Conservation (phyloP, 2,888 invertebrate species). For the Tetragnatha montana region DNA sequence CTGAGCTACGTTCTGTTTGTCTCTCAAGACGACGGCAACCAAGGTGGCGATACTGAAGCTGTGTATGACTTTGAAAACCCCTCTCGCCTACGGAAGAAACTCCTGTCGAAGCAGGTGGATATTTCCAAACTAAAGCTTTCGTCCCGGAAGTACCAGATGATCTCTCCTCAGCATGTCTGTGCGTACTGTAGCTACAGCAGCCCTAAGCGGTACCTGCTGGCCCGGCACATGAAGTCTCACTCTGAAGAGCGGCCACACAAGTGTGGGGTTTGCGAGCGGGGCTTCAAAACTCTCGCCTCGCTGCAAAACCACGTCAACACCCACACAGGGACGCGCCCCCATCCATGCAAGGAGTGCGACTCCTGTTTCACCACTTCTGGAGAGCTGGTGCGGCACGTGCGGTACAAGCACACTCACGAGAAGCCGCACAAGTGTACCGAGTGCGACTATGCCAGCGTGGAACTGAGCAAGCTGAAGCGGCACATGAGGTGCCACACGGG, state of each 20-base stretch:
- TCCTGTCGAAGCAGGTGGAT: slow-evolving; percentile 78
- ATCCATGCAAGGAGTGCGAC: slow-evolving; percentile 90
- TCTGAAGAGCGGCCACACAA: slow-evolving; percentile 95
- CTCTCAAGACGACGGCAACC: slow-evolving; percentile 78
- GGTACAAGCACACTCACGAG: slow-evolving; percentile 96
- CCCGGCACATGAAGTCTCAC: slow-evolving; percentile 96
- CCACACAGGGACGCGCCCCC: slow-evolving; percentile 94
- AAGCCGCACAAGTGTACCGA: slow-evolving; percentile 98
- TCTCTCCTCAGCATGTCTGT: slow-evolving; percentile 86
- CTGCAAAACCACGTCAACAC: slow-evolving; percentile 97
- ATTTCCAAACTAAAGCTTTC: slow-evolving; percentile 78
- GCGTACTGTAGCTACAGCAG: slow-evolving; percentile 95
- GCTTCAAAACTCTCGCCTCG: slow-evolving; percentile 94
- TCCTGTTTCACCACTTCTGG: slow-evolving; percentile 87
- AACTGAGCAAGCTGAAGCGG: slow-evolving; percentile 93
- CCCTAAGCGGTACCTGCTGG: slow-evolving; percentile 89
- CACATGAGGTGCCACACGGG: slow-evolving; percentile 96
- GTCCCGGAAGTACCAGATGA: slow-evolving; percentile 81
- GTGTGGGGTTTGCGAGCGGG: slow-evolving; percentile 93
- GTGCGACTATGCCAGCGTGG: slow-evolving; percentile 97
- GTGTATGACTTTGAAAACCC: slow-evolving; percentile 86
- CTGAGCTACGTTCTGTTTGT: slow-evolving; percentile 92
- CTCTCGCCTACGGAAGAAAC: slow-evolving; percentile 76
- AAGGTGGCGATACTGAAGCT: slow-evolving; percentile 80
- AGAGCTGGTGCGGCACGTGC: slow-evolving; percentile 88